Evolutionary conservation across 2,888 invertebrate genomes (phyloP).

Genomic region (Masnerella sp.): DNA sequence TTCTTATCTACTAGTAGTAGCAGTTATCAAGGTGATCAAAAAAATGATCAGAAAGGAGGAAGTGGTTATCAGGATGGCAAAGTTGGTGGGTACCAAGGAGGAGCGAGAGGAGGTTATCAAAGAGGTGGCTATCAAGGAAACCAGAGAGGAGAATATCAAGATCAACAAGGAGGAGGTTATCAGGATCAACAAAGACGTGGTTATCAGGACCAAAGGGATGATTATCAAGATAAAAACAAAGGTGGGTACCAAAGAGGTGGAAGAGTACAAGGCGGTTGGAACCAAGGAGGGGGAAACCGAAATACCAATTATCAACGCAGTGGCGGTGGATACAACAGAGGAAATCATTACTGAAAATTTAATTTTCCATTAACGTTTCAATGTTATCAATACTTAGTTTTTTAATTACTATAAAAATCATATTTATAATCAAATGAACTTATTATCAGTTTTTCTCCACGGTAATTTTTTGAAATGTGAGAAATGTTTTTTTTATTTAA

Average conservation of each 20-base stretch:
- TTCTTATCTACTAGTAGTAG: conserved; percentile 65
- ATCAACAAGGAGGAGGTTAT: conserved; percentile 72
- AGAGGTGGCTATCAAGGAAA: conserved; percentile 58
- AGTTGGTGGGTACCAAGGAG: conserved; percentile 60
- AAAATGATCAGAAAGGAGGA: conserved; percentile 34
- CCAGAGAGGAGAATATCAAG: conserved; percentile 61
- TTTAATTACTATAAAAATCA: too few relatives aligned
- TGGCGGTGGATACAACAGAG: conserved; percentile 49
- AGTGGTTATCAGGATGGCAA: conserved; percentile 77
- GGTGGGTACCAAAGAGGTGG: conserved; percentile 62
- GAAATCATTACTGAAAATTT: conserved; percentile 29
- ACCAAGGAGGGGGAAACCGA: conserved; percentile 34
- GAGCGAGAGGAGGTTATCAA: conserved; percentile 53
- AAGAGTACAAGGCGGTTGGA: conserved; percentile 77
- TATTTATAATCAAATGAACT: too few relatives aligned
- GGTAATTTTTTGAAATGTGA: too few relatives aligned
- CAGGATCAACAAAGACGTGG: conserved; percentile 67
- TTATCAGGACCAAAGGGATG: conserved; percentile 62
- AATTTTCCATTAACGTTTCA: too few relatives aligned
- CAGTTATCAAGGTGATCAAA: conserved; percentile 34
- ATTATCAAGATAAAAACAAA: conserved; percentile 1
- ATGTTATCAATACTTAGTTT: too few relatives aligned
- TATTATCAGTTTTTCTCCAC: too few relatives aligned
- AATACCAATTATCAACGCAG: conserved; percentile 60
- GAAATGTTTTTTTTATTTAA: too few relatives aligned